A percentile compares a stretch with the other conserved stretches of the same genome.
phyloP scores from a whole-genome alignment of 2,113 vertebrate genomes.

The Cyanoliseus patagonus region DNA sequence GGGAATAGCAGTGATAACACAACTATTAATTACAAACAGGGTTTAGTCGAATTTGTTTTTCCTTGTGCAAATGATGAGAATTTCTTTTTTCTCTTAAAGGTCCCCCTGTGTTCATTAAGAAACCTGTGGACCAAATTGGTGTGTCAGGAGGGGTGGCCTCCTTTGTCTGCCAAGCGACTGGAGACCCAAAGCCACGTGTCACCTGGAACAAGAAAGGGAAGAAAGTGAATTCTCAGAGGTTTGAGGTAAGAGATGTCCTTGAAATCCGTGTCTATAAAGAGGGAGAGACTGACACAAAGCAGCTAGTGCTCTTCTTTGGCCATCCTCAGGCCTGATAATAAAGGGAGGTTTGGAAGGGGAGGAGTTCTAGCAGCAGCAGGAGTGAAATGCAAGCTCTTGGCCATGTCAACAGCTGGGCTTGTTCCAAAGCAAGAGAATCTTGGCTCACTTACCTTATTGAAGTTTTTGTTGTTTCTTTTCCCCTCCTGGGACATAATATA shows the following conservation, averaged over 20 bases:
- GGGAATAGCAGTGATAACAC: neutral
- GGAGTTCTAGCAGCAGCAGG: neutral
- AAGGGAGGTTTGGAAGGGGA: neutral
- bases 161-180: slow-evolving; percentile 96
- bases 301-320: neutral
- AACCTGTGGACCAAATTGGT: slow-evolving; percentile 93
- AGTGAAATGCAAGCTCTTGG: slow-evolving; percentile 36
- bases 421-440: slow-evolving; percentile 14
- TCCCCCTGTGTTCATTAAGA: slow-evolving; percentile 89
- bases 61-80: neutral
- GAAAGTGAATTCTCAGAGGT: slow-evolving; percentile 96
- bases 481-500: neutral
- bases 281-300: slow-evolving; percentile 4
- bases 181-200: slow-evolving; percentile 93
- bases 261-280: neutral
- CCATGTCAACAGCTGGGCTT: neutral
- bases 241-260: slow-evolving; percentile 83
- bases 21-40: neutral
- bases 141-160: slow-evolving; percentile 97
- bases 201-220: slow-evolving; percentile 99
- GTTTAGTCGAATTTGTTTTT: neutral
- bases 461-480: neutral
- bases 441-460: neutral
- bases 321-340: neutral
- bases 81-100: slow-evolving; percentile 20